A percentile compares a stretch with the other conserved stretches of the same genome.
These are phyloP conservation scores for Lathamus discolor DNA, from an alignment of 2,113 vertebrate genomes.

Conservation along the genomic window DNA sequence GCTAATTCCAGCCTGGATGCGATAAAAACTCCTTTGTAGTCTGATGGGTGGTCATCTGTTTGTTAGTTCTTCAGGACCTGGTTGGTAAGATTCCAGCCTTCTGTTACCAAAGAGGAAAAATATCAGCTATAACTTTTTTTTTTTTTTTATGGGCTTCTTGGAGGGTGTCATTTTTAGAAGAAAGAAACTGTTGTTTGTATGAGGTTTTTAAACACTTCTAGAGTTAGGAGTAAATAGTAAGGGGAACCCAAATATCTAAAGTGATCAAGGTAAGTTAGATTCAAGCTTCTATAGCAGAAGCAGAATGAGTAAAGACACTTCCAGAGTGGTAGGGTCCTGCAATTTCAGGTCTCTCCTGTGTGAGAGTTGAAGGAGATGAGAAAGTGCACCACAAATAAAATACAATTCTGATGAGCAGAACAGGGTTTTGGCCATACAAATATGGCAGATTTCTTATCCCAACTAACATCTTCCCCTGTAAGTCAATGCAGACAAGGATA, in stretches of 20 bases:
- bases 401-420: neutral
- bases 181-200: neutral
- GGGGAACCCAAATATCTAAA: neutral
- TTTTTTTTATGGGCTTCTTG: neutral
- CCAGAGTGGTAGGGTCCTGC: neutral
- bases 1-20: neutral
- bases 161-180: neutral
- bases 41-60: neutral
- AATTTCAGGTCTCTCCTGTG: neutral
- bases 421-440: neutral
- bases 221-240: neutral
- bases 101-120: conserved; percentile 31
- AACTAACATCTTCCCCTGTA: neutral
- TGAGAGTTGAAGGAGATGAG: neutral
- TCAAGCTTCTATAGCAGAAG: neutral
- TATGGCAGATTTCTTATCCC: neutral
- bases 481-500: neutral
- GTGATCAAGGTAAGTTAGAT: neutral
- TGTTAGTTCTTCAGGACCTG: neutral
- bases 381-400: neutral
- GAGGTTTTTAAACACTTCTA: neutral
- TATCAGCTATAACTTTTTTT: neutral
- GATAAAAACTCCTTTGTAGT: neutral
- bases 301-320: neutral
- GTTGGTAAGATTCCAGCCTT: neutral